A percentile compares a stretch with the other conserved stretches of the same genome.
phyloP scores from a whole-genome alignment of 1,140 invertebrate genomes.

The Grapholita molesta region DNA sequence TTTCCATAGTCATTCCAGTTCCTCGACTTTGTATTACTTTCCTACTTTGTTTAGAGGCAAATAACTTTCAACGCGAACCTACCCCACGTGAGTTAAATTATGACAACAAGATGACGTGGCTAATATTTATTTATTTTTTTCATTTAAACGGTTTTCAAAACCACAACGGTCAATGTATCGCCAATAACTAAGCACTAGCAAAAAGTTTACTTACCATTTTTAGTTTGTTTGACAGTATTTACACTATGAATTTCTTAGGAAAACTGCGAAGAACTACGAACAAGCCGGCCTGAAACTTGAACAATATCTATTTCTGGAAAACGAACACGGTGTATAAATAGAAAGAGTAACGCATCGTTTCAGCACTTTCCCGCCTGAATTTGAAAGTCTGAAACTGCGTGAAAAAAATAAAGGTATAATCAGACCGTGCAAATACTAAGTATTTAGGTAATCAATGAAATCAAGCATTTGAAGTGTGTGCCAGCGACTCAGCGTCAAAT shows the following conservation, averaged over 20 bases:
- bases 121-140: neutral
- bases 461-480: no score
- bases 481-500: no score
- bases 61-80: neutral
- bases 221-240: neutral
- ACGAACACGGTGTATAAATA: conserved; percentile 59
- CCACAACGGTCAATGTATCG: neutral
- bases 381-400: conserved; percentile 24
- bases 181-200: neutral
- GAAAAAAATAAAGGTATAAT: no score
- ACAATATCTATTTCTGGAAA: conserved; percentile 58
- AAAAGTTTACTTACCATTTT: conserved; percentile 9
- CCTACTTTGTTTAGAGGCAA: neutral
- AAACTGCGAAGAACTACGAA: conserved; percentile 1
- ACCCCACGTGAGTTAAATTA: neutral
- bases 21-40: neutral
- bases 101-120: conserved; percentile 2
- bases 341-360: conserved; percentile 39
- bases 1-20: neutral
- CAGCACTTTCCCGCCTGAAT: conserved; percentile 43
- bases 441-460: no score
- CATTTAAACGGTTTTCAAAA: neutral
- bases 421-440: no score
- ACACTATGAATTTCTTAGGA: neutral
- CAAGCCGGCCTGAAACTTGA: conserved; percentile 15